Base-by-base conservation (phyloP, 1,140 invertebrate genomes). In the Parapsyche elsis region DNA sequence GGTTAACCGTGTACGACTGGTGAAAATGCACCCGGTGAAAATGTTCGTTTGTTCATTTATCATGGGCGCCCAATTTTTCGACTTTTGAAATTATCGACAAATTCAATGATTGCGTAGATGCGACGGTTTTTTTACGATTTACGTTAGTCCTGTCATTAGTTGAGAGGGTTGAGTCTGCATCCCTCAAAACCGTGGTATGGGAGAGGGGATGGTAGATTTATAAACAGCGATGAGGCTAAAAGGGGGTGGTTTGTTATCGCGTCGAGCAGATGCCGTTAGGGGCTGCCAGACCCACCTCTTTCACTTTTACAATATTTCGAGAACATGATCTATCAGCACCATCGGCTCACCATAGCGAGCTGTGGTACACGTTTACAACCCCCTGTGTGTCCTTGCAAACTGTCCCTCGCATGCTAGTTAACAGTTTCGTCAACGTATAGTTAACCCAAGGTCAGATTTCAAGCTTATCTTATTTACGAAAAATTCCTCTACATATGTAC, bases 311-410 rank as follows among this genome's bases (percentile, higher is more conserved):
- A 79, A 79, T 79, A 79, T 76, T 81, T 71, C 81, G 30, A 44
- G 74, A 59, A 78, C 81, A 82, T 82, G 81, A 82, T 82, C 81
- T 82, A 82, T 82, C 81, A 80, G 81, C 67, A 1, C 81, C 78
- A 82, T 82, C 81, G 46, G 70, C 2, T 10, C 16, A 53, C 30
- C 30, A 38, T 38, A 38, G 30, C 1, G 7, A 38, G n/a, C 10
- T n/a, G 14, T 16, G 23, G 30, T 30, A 67, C 61, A 67, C 9
- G 61, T 67, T 67, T 19, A 19, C 53, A 9, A n/a, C 14, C 12
- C 14, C 21, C 4, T 75, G 4, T 9, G 21, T 5, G 9, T 24
- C 71, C 26, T 45, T 74, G 24, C 10, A 21, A 59, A 59, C 21
- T 59, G 21, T 16, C 21, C 21, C 53, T n/a, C 53, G 10, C 10